Evolutionary conservation across 1,140 invertebrate species (phyloP).

Genomic region (Campoletis sonorensis): DNA sequence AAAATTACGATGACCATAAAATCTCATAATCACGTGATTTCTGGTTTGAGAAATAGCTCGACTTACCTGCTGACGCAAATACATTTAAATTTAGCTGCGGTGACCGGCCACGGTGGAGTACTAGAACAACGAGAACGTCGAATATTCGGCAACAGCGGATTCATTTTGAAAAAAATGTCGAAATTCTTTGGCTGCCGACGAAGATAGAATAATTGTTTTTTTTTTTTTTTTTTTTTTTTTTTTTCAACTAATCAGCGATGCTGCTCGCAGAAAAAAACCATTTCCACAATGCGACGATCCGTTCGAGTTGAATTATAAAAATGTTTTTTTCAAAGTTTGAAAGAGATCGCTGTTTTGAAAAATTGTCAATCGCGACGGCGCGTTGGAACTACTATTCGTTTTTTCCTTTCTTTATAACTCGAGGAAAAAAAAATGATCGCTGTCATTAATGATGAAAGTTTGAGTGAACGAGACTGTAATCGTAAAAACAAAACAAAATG

Average conservation of each 20-base stretch:
- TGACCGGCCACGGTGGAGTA: constrained; percentile 18
- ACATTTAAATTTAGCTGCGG: constrained; percentile 14
- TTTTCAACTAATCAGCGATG: background rate
- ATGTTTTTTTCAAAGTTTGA: background rate
- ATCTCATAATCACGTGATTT: constrained; percentile 9
- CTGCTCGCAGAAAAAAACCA: constrained; percentile 1
- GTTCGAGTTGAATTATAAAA: background rate
- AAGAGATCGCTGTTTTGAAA: background rate
- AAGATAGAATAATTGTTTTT: too few relatives aligned
- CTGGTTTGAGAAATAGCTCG: constrained; percentile 39
- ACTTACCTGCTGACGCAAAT: constrained; percentile 20
- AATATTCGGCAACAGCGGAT: background rate
- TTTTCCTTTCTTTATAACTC: background rate
- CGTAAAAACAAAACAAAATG: background rate
- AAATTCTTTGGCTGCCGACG: background rate
- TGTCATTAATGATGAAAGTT: background rate
- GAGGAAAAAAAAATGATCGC: background rate
- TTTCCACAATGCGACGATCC: background rate
- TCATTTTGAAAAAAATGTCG: background rate
- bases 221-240: too few relatives aligned
- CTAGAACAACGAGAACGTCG: constrained; percentile 26
- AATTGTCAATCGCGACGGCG: background rate
- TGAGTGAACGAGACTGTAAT: background rate
- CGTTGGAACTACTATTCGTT: too few relatives aligned
- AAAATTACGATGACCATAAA: constrained; percentile 14